Evolutionary conservation across 2,113 vertebrate species (phyloP).

Genomic region (Pedionomus torquatus): DNA sequence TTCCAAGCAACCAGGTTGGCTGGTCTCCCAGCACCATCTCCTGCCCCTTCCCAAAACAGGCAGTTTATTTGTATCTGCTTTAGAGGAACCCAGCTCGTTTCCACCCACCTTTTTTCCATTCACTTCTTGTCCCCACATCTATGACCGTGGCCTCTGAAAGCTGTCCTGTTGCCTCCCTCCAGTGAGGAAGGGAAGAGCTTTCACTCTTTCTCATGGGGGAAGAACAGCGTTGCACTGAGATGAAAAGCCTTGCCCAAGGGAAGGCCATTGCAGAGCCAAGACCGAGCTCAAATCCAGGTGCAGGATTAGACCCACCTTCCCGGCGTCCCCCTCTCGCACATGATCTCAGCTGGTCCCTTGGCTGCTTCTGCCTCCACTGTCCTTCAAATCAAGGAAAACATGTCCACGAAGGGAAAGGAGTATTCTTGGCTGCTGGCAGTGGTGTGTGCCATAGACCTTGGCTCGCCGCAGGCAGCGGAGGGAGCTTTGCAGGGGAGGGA

Average conservation of each 20-base stretch:
- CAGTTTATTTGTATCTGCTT: not conserved
- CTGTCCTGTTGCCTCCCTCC: not conserved
- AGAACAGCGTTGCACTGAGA: not conserved
- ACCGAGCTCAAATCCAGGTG: not conserved
- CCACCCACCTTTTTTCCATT: not conserved
- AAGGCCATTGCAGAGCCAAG: not conserved
- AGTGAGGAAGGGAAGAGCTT: not conserved
- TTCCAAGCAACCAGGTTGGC: not conserved
- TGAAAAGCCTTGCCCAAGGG: not conserved
- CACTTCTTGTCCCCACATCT: not conserved
- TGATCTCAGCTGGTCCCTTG: slow-evolving; percentile 48
- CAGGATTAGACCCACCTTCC: not conserved
- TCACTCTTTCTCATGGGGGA: not conserved
- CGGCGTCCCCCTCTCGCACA: not conserved
- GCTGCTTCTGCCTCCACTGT: slow-evolving; percentile 30
- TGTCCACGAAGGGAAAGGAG: not conserved
- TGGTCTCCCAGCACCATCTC: not conserved
- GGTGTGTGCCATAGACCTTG: slow-evolving; percentile 61
- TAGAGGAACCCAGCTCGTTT: not conserved
- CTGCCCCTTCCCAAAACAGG: not conserved
- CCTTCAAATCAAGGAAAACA: slow-evolving; percentile 32
- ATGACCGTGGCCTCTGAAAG: not conserved
- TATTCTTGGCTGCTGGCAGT: slow-evolving; percentile 46
- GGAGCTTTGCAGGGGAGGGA: slow-evolving; percentile 35
- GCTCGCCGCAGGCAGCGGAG: slow-evolving; percentile 10